Evolutionary conservation across 92 coral and sea anemone species (phyloP).

Genomic region (Nematostella vectensis): DNA sequence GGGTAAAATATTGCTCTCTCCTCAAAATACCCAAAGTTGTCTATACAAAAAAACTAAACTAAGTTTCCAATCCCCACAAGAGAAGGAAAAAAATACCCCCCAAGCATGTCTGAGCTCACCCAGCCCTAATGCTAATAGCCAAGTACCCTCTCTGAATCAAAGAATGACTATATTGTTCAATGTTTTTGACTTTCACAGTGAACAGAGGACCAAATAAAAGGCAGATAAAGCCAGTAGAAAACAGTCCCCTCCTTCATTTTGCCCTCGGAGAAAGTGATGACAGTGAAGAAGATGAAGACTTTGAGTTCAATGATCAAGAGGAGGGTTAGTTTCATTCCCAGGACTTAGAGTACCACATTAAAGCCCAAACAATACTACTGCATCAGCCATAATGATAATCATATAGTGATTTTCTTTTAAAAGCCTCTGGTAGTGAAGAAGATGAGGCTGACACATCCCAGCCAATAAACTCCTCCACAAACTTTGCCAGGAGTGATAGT

Average conservation of each 20-base stretch:
- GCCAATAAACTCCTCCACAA: neutral
- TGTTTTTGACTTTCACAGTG: conserved; percentile 30
- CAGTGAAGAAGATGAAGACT: conserved; percentile 81
- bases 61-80: too few relatives aligned
- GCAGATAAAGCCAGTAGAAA: conserved; percentile 93
- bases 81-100: too few relatives aligned
- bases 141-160: too few relatives aligned
- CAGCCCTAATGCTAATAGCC: too few relatives aligned
- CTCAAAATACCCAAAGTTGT: too few relatives aligned
- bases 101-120: too few relatives aligned
- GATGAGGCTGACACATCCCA: conserved; percentile 28
- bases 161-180: too few relatives aligned
- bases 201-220: conserved; percentile 98
- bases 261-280: conserved; percentile 86
- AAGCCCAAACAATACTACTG: neutral
- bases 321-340: conserved; percentile 57
- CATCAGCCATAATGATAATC: neutral
- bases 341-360: neutral
- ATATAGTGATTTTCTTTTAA: neutral
- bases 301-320: conserved; percentile 63
- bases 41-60: too few relatives aligned
- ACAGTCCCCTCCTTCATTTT: conserved; percentile 80
- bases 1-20: too few relatives aligned
- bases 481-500: conserved; percentile 6
- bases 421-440: conserved; percentile 79